Evolutionary conservation across 2,888 invertebrate genomes (phyloP), one percentile per base, ranked within the genome.

Genomic region (Tipula confusa): DNA sequence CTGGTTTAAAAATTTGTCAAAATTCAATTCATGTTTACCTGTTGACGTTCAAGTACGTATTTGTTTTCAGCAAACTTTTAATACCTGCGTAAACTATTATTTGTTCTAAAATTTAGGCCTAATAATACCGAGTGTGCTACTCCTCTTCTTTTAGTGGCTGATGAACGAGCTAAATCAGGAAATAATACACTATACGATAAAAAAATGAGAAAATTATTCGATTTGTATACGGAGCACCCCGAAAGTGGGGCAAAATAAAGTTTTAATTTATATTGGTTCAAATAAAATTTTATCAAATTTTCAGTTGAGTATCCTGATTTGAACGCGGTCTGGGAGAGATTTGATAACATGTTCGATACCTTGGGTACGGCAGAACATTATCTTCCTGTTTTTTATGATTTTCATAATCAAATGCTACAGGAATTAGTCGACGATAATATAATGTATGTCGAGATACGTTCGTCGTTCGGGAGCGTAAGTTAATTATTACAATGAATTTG

Each of bases 341-440:
- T 93, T 85, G 87, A 89, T 84, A 87, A 87, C 38, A 90, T 90
- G 84, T 93, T 93, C 84, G 84, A 84, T 0, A 90, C 91, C 0
- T 85, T 91, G 0, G 87, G 86, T 0, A 91, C 91, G 83, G 86
- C 92, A 79, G 85, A 92, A 2, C 88, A 87, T 13, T 93, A 92
- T 84, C 88, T 89, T 84, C 92, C 92, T 0, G 91, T 91, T 0
- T 92, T 91, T 86, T 90, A 91, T 83, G 90, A 91, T 13, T 92
- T 92, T 86, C 90, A 92, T 84, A 90, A 91, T 86, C 90, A 90
- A 84, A 88, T 91, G 48, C 88, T 94, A 2, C 87, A 91, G 83
- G 92, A 93, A 86, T 87, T 93, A 38, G 90, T 91, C 85, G 89
- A 91, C 0, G 94, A 94, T 86, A 93, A 93, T 85, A 89, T 94